Evolutionary conservation across 2,797 vertebrate genomes (phyloP), one percentile per base, ranked within the genome.

Genomic region (Lagothrix lagotricha): DNA sequence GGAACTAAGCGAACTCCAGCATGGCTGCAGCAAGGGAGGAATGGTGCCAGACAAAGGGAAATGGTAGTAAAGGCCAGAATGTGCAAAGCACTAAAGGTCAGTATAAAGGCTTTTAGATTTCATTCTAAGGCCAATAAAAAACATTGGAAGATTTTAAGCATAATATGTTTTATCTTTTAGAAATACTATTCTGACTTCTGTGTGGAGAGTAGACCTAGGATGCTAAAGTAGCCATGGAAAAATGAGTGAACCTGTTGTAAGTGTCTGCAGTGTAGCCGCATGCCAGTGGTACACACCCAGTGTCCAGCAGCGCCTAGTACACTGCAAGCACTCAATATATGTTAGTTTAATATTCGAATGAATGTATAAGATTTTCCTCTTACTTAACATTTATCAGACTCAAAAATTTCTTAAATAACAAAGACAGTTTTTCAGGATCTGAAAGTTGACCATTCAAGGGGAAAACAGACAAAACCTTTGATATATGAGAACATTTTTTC

Each of bases 401-500:
- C 58, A 0, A 14, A 93, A 58, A 30, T 33, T 46, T 82, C 24
- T 58, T 50, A n/a, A 72, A 72, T 52, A 22, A 86, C 17, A 54
- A 87, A 76, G 76, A 39, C 0, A 17, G 20, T 67, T 86, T 95
- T 94, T 77, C 52, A 89, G 93, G 33, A 30, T 93, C 73, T 88
- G 33, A 80, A 92, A 52, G n/a, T 80, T 76, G 89, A 89, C 19
- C 36, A 39, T 58, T 46, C 89, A 3, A 48, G 6, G 3, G 30
- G 79, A 64, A 96, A 94, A 95, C 22, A 89, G 67, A 94, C 41
- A 94, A 58, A 52, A 73, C 3, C 4, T 94, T 87, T 52, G 89
- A 75, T 81, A 77, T 58, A 88, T 33, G n/a, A 13, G 7, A 19
- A 30, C 6, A 46, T 58, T 9, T 85, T 93, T 58, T 81, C 39